Percentiles rank a stretch among this genome's conserved stretches.
Evolutionary conservation across 2,113 vertebrate species (phyloP).

Genomic region (Ailuropoda melanoleuca): DNA sequence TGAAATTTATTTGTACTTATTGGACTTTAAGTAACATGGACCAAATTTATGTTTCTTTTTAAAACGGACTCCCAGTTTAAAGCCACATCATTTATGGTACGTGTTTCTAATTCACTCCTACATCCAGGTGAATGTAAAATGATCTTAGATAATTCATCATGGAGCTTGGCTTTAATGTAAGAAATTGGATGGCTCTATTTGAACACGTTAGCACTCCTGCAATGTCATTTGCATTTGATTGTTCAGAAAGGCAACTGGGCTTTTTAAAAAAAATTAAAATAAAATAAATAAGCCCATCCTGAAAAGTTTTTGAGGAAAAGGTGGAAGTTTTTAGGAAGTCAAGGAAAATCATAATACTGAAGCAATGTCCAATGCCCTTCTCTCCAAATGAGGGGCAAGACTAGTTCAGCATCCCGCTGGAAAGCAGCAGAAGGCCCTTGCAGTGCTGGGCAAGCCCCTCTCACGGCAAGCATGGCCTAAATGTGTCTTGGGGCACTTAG

Average conservation of each 20-base stretch:
- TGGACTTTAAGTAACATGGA: background rate
- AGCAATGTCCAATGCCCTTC: background rate
- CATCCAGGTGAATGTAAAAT: background rate
- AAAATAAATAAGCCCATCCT: background rate
- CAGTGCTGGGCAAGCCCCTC: no score
- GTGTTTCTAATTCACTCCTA: background rate
- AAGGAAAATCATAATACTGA: background rate
- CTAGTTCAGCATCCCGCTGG: background rate
- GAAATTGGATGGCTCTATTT: background rate
- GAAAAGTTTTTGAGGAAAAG: background rate
- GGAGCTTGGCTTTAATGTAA: background rate
- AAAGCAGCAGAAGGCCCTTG: rapidly evolving
- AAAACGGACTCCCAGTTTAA: background rate
- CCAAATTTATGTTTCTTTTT: background rate
- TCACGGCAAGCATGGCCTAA: background rate
- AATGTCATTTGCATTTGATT: no score
- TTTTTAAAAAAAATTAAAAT: background rate
- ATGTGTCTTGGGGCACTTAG: rapidly evolving
- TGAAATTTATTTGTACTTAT: background rate
- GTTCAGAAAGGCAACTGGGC: background rate
- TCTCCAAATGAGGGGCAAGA: rapidly evolving
- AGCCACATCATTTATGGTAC: background rate
- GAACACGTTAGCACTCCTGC: background rate
- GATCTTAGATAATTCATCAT: background rate
- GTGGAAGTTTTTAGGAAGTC: background rate